Evolutionary conservation across 53 echinoderm and acorn worm species (phyloP).

Genomic region (Hippasteria phrygiana): DNA sequence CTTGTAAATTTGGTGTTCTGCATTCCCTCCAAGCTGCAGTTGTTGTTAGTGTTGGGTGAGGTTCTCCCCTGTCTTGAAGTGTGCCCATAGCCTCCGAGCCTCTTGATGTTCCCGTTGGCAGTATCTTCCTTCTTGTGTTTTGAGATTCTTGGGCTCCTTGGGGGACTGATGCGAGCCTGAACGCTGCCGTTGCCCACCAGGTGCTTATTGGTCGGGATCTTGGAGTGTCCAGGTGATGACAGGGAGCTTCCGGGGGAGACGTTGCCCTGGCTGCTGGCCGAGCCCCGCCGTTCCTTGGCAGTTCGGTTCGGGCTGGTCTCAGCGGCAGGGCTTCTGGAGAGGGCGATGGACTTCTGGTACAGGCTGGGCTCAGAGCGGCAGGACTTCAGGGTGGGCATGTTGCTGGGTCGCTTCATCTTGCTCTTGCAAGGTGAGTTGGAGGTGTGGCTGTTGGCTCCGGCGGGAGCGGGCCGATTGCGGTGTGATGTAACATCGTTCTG

Average conservation of each 20-base stretch:
- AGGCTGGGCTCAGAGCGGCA: slow-evolving; percentile 82
- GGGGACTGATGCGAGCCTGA: slow-evolving; percentile 43
- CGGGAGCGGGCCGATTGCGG: slow-evolving; percentile 35
- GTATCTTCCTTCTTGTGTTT: slow-evolving; percentile 62
- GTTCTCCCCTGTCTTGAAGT: slow-evolving; percentile 47
- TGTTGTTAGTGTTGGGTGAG: slow-evolving; percentile 68
- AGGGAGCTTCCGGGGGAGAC: slow-evolving; percentile 1
- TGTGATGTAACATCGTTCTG: not conserved
- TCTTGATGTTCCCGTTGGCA: slow-evolving; percentile 48
- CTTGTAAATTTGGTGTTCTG: not conserved
- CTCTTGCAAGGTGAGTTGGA: slow-evolving; percentile 71
- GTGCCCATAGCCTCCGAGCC: not conserved
- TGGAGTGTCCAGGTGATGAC: slow-evolving; percentile 24
- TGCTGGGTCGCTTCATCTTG: slow-evolving; percentile 71
- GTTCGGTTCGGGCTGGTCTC: slow-evolving; percentile 24
- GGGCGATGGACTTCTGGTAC: slow-evolving; percentile 52
- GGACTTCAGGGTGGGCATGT: slow-evolving; percentile 77
- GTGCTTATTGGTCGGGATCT: slow-evolving; percentile 64
- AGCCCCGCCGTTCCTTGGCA: slow-evolving; percentile 40
- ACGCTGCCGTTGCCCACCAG: slow-evolving; percentile 23
- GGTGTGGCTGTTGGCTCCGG: slow-evolving; percentile 53
- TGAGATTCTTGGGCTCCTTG: slow-evolving; percentile 51
- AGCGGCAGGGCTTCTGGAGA: slow-evolving; percentile 45
- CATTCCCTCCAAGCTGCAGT: not conserved
- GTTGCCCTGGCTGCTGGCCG: slow-evolving; percentile 49